These are phyloP conservation scores for Yponomeuta malinellus DNA, from an alignment of 2,888 invertebrate genomes.

Conservation along the genomic window DNA sequence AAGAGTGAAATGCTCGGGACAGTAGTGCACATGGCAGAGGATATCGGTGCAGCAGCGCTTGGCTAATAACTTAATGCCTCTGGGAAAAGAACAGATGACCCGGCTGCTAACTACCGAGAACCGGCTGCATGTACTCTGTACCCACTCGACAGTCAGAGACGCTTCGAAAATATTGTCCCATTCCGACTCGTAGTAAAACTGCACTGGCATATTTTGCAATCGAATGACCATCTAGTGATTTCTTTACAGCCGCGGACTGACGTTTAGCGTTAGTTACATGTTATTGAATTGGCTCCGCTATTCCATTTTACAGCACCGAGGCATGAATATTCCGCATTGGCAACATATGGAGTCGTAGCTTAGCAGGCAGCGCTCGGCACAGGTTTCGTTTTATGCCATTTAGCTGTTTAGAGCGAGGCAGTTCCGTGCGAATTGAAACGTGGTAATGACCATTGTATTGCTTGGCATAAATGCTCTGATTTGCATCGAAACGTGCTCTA, in stretches of 20 bases:
- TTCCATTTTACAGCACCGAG: slow-evolving; percentile 39
- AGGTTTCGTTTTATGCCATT: slow-evolving; percentile 57
- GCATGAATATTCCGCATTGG: slow-evolving; percentile 57
- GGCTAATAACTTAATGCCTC: slow-evolving; percentile 71
- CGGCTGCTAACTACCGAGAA: not conserved
- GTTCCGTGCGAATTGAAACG: slow-evolving; percentile 56
- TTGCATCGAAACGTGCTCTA: slow-evolving; percentile 60
- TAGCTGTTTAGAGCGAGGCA: slow-evolving; percentile 55
- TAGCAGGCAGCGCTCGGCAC: slow-evolving; percentile 27
- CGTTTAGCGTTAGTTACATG: slow-evolving; percentile 26
- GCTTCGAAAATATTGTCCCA: slow-evolving; percentile 27
- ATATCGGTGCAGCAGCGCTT: slow-evolving; percentile 54
- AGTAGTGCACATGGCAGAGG: slow-evolving; percentile 31
- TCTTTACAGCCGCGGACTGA: slow-evolving; percentile 30
- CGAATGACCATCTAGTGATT: slow-evolving; percentile 28
- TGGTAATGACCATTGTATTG: slow-evolving; percentile 63
- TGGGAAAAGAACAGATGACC: slow-evolving; percentile 43
- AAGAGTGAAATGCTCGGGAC: slow-evolving; percentile 60
- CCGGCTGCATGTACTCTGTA: not conserved
- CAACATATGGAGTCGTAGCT: slow-evolving; percentile 38
- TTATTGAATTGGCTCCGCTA: slow-evolving; percentile 33
- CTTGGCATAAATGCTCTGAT: slow-evolving; percentile 60
- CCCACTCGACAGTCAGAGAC: not conserved
- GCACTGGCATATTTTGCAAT: slow-evolving; percentile 29
- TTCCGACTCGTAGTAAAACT: slow-evolving; percentile 28